phyloP scores from a whole-genome alignment of 2,113 vertebrate species.

The Sylvilagus bachmani region DNA sequence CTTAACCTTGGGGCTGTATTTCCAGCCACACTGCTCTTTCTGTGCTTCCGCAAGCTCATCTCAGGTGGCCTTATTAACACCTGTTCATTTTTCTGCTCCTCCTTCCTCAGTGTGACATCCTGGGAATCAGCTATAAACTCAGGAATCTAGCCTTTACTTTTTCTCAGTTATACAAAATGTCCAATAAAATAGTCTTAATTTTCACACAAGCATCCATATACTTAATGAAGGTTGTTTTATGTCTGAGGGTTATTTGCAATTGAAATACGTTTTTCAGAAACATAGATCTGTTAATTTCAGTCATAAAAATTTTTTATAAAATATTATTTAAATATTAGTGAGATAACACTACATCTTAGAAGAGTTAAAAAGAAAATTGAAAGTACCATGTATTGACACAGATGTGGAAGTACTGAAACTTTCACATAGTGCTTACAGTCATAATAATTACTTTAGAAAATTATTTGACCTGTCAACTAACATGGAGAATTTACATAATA shows the following conservation, averaged over 20 bases:
- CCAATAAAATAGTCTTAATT: slow-evolving; percentile 28
- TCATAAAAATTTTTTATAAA: neutral
- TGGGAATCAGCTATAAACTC: neutral
- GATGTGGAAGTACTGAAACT: neutral
- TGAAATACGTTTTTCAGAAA: slow-evolving; percentile 3
- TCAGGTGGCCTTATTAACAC: neutral
- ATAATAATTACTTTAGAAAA: neutral
- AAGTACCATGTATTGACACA: neutral
- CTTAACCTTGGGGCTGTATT: slow-evolving; percentile 25
- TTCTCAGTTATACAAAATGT: neutral
- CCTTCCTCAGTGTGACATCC: neutral
- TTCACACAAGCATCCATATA: neutral
- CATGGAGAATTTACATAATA: neutral
- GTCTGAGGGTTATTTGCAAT: neutral
- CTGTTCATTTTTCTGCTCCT: neutral
- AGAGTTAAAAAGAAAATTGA: slow-evolving; percentile 13
- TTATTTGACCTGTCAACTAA: neutral
- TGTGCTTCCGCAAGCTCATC: neutral
- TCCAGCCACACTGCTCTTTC: neutral
- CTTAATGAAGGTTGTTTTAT: slow-evolving; percentile 20
- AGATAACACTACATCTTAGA: neutral
- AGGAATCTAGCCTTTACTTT: neutral
- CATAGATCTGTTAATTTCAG: slow-evolving; percentile 26
- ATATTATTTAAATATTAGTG: slow-evolving; percentile 43
- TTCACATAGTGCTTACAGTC: neutral